Conservation (phyloP, 2,113 vertebrate species). For the Crotalus viridis region DNA sequence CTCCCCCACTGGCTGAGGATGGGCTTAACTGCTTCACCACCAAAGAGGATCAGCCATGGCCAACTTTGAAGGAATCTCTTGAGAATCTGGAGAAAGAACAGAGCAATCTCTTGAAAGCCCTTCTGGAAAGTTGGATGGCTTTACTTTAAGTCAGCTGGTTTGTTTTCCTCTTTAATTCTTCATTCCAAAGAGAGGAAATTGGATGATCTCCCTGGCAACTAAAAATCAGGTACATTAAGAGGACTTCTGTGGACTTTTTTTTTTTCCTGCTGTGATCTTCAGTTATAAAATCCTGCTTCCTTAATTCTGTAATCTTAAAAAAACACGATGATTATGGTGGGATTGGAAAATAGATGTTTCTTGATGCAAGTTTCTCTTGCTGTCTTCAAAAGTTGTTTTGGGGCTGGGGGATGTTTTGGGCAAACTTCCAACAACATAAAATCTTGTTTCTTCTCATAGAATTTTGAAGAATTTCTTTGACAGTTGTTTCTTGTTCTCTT, state of each 20-base stretch:
- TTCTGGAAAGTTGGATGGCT: neutral
- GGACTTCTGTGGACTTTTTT: neutral
- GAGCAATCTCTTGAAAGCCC: constrained; percentile 21
- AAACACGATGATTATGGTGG: neutral
- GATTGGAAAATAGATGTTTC: neutral
- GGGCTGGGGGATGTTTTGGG: neutral
- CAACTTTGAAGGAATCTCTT: constrained; percentile 25
- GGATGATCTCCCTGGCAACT: constrained; percentile 63
- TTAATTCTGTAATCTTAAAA: neutral
- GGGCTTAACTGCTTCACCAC: constrained; percentile 24
- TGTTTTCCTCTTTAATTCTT: constrained; percentile 21
- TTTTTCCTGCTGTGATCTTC: neutral
- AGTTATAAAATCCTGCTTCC: neutral
- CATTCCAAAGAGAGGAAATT: constrained; percentile 40
- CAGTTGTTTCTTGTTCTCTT: neutral
- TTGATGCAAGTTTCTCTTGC: neutral
- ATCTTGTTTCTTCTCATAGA: neutral
- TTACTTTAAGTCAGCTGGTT: neutral
- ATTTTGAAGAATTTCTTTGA: neutral
- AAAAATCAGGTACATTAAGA: constrained; percentile 68
- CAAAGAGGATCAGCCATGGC: neutral
- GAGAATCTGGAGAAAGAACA: neutral
- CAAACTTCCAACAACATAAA: neutral
- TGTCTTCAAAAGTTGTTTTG: neutral
- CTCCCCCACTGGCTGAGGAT: neutral